Evolutionary conservation across 2,888 invertebrate species (phyloP).

Genomic region (Malacosoma neustria): DNA sequence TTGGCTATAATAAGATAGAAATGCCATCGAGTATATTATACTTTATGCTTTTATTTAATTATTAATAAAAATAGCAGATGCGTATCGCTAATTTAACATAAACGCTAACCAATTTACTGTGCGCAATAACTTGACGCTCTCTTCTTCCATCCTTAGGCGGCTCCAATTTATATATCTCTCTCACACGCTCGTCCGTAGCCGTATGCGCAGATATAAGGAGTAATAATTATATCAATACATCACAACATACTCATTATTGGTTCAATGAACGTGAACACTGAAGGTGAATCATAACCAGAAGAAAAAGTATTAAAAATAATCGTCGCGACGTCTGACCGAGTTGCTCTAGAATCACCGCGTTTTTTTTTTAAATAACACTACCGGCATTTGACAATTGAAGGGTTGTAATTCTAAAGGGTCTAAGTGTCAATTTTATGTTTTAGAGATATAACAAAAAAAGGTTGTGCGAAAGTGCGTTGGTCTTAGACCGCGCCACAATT

Average conservation of each 20-base stretch:
- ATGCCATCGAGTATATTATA: no score
- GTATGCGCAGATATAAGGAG: constrained; percentile 19
- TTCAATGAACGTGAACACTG: constrained; percentile 34
- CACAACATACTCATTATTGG: constrained; percentile 44
- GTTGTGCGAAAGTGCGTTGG: no score
- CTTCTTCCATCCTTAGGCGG: constrained; percentile 4
- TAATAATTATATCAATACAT: constrained; percentile 58
- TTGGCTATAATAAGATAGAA: no score
- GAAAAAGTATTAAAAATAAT: not conserved
- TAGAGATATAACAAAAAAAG: no score
- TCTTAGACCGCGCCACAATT: no score
- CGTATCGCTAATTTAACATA: constrained; percentile 6
- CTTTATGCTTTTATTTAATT: no score
- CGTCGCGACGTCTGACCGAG: no score
- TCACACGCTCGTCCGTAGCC: constrained; percentile 7
- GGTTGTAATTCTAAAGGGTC: no score
- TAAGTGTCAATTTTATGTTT: no score
- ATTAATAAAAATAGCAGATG: constrained; percentile 19
- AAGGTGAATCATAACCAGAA: not conserved
- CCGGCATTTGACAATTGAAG: no score
- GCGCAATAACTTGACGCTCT: constrained; percentile 7
- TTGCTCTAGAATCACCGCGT: no score
- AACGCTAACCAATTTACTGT: constrained; percentile 6
- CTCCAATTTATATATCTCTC: constrained; percentile 3
- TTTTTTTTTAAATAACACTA: no score